Evolutionary conservation across 2,888 invertebrate genomes (phyloP).

Genomic region (Zele albiditarsus): DNA sequence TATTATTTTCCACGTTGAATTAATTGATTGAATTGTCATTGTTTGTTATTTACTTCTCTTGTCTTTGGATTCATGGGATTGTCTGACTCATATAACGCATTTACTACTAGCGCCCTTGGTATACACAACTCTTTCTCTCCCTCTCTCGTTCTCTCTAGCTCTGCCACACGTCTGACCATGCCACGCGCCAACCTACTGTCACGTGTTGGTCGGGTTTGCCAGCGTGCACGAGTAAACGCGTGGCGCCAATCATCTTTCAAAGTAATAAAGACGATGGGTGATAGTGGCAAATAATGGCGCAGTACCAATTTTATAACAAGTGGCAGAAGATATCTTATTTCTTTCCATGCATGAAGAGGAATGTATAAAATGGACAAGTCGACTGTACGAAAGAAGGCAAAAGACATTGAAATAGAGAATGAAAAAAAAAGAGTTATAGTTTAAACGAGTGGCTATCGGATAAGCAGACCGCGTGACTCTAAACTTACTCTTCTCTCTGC

Average conservation of each 20-base stretch:
- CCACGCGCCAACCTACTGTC: slow-evolving; percentile 42
- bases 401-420: neutral
- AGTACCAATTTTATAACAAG: slow-evolving; percentile 44
- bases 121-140: neutral
- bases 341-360: neutral
- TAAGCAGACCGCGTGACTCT: slow-evolving; percentile 64
- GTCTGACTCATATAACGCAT: neutral
- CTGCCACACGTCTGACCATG: slow-evolving; percentile 36
- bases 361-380: neutral
- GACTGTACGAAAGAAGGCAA: neutral
- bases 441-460: slow-evolving; percentile 57
- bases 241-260: neutral
- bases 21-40: neutral
- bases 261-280: neutral
- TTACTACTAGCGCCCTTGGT: neutral
- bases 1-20: no score
- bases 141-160: neutral
- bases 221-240: neutral
- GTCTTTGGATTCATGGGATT: neutral
- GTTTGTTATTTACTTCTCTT: neutral
- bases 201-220: slow-evolving; percentile 40
- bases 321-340: slow-evolving; percentile 23
- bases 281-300: slow-evolving; percentile 25
- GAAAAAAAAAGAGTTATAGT: slow-evolving; percentile 10
- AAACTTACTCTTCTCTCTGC: slow-evolving; percentile 63